Evolutionary conservation across 2,113 vertebrate genomes (phyloP).

Genomic region (Rhinolophus ferrumequinum): DNA sequence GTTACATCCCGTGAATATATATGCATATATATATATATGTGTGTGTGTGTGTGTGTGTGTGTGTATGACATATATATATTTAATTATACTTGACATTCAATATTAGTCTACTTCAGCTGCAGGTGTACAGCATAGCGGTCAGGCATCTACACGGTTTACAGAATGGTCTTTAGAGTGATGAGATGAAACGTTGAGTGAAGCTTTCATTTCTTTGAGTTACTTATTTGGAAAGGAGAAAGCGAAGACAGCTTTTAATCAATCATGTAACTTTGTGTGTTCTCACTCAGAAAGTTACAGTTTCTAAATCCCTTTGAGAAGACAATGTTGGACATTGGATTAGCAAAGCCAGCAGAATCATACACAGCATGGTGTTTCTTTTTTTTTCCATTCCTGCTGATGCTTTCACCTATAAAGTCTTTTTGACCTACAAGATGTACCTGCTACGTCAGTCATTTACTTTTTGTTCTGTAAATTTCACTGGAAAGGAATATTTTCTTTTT

Average conservation of each 20-base stretch:
- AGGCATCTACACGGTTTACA: no score
- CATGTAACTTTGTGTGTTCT: slow-evolving; percentile 43
- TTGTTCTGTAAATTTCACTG: not conserved
- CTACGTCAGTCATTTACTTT: not conserved
- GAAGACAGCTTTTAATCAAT: slow-evolving; percentile 66
- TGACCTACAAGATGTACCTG: not conserved
- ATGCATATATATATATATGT: no score
- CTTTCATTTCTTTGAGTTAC: slow-evolving; percentile 32
- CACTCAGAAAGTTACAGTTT: slow-evolving; percentile 51
- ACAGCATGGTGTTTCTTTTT: not conserved
- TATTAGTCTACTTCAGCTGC: no score
- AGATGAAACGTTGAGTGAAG: slow-evolving; percentile 5
- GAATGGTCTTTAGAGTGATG: not conserved
- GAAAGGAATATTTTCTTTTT: not conserved
- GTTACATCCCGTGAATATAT: no score
- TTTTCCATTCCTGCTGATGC: not conserved
- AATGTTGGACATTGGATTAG: slow-evolving; percentile 5
- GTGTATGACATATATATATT: no score
- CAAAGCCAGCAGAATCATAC: slow-evolving; percentile 25
- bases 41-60: no score
- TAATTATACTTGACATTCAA: no score
- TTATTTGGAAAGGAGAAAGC: slow-evolving; percentile 54
- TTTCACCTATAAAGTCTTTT: not conserved
- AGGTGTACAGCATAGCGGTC: no score
- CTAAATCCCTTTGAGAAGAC: slow-evolving; percentile 15